Evolutionary conservation across 2,888 invertebrate species (phyloP), one percentile per base, ranked within the genome.

Genomic region (Diaperis boleti): DNA sequence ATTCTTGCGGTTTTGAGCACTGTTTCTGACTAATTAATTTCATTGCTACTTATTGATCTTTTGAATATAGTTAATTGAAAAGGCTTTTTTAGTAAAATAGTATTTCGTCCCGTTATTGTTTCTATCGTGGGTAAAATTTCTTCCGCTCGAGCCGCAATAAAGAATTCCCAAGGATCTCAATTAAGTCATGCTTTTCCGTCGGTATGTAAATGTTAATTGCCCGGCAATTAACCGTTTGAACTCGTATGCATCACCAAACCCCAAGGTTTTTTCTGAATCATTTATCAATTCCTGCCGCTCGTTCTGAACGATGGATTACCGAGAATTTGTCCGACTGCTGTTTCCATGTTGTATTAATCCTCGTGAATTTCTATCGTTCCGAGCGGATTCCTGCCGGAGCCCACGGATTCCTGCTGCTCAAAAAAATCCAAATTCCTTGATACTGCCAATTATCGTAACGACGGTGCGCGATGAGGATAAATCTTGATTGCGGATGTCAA

Each of bases 251-350:
- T 45, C 44, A 45, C 13, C 20, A 13, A 22, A 45, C 22, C 41
- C 22, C 22, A 45, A 45, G 44, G 44, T 45, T 45, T 45, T 41
- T 45, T 26, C 20, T 45, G 44, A 45, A 26, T 10, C 44, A 45
- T 45, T 45, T 45, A 45, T 45, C 22, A 45, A 45, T 45, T 45
- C 26, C 29, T 45, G 26, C 13, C 17, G 20, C n/a, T n/a, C n/a
- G n/a, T n/a, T n/a, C n/a, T n/a, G n/a, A n/a, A 18, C 11, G 18
- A 18, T 10, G 10, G 20, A 42, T 45, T 45, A 10, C 20, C 11
- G 13, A 20, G 26, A 45, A 26, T 22, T 26, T 45, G 26, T 5
- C n/a, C 6, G 1, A 8, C 8, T 26, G 26, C 26, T 26, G 26
- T 26, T 26, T 26, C n/a, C 26, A 26, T 26, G 26, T n/a, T n/a